Base-by-base conservation (phyloP, 2,888 invertebrate genomes). In the Archaeoteleia sp. region DNA sequence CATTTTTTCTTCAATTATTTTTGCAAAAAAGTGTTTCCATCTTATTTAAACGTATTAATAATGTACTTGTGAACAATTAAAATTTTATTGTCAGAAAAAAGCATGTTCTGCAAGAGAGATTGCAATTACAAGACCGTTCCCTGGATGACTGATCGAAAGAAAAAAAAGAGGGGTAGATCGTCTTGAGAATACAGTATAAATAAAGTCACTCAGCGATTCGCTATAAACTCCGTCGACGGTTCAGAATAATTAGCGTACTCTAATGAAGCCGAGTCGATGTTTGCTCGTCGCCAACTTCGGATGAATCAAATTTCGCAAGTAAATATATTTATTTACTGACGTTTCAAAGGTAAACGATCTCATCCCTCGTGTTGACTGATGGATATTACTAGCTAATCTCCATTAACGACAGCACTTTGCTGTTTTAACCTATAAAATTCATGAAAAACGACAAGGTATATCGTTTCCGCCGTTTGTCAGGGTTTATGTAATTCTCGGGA, bases 251-350 rank as follows among this genome's bases (percentile, higher is more conserved):
- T 57, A 57, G 43, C 39, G 43, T 46, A 53, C 10, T 66, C 42
- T 54, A 54, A 58, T 58, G 45, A 66, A 54, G 46, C 42, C 48
- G 25, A 57, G 15, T 25, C 35, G 17, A 45, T 53, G 57, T 65
- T 65, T 65, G 51, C 20, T 8, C 39, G 27, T 10, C 3, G 35
- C 15, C 60, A 60, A 66, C 48, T 42, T 49, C 29, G 42, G 42
- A 54, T 35, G 51, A 65, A 58, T 65, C 46, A 42, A 63, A 65
- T 65, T 58, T 54, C 46, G 40, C 42, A 40, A 29, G 65, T 20
- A 65, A 65, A 66, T 54, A 54, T 66, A 54, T 54, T 58, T 66
- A 66, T 66, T 66, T 66, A 15, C 48, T 27, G 1, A 51, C 57
- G 42, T 27, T 43, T 13, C 39, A 35, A 45, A 43, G 39, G 63